Conservation (phyloP, 2,888 invertebrate species). For the Anarsia innoxiella region DNA sequence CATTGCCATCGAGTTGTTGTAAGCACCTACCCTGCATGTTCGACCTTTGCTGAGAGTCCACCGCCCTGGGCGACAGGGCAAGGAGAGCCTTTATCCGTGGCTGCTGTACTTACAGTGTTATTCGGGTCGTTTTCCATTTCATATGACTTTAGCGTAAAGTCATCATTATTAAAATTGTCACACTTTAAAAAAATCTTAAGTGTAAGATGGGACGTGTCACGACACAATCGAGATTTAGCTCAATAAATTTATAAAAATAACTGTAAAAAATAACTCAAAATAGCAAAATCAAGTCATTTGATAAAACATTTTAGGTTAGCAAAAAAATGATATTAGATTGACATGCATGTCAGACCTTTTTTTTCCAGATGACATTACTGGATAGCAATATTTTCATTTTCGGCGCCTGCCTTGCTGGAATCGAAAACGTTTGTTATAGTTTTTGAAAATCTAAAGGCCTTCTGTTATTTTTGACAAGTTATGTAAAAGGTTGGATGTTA, state of each 20-base stretch:
- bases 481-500: constrained; percentile 3
- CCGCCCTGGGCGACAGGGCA: background rate
- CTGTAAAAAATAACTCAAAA: constrained; percentile 66
- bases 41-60: background rate
- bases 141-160: constrained; percentile 57
- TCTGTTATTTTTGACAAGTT: constrained; percentile 2
- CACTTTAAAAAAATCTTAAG: constrained; percentile 53
- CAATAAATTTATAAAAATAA: constrained; percentile 67
- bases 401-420: constrained; percentile 57
- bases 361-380: constrained; percentile 71
- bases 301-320: constrained; percentile 76
- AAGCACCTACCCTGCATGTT: background rate
- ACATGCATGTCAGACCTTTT: constrained; percentile 74
- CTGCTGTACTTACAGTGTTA: constrained; percentile 62
- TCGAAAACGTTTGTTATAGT: constrained; percentile 40
- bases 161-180: constrained; percentile 61
- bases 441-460: constrained; percentile 25
- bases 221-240: constrained; percentile 70
- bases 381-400: constrained; percentile 70
- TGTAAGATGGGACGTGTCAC: constrained; percentile 44
- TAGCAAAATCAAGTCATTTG: constrained; percentile 71
- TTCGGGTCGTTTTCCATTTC: constrained; percentile 72
- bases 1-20: background rate
- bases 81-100: background rate
- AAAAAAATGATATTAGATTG: constrained; percentile 71